Evolutionary conservation across 2,797 vertebrate species (phyloP).

Genomic region (Manis javanica): DNA sequence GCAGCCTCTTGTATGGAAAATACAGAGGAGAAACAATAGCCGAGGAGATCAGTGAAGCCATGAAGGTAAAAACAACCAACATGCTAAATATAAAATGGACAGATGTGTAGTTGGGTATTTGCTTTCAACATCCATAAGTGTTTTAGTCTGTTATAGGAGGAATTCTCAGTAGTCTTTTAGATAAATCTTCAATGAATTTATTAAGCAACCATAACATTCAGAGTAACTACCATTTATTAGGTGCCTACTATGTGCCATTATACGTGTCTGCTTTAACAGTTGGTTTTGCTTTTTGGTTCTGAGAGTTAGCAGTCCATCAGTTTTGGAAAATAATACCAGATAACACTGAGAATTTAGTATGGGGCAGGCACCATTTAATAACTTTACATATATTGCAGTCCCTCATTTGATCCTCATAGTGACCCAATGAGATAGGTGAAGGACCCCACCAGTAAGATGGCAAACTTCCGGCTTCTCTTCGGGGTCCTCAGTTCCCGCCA

Average conservation of each 20-base stretch:
- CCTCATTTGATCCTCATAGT: background rate
- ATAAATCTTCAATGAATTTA: slow-evolving; percentile 4
- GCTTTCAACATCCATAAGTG: background rate
- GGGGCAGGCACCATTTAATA: background rate
- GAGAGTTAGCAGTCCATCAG: background rate
- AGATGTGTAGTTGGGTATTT: background rate
- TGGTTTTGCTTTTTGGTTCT: slow-evolving; percentile 30
- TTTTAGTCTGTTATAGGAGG: background rate
- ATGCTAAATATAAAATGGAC: background rate
- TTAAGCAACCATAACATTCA: background rate
- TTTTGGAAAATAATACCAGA: background rate
- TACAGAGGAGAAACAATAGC: slow-evolving; percentile 85
- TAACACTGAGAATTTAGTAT: background rate
- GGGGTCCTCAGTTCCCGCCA: too few relatives aligned
- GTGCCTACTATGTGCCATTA: background rate
- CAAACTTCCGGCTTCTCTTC: too few relatives aligned
- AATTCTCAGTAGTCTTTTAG: slow-evolving; percentile 14
- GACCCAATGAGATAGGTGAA: background rate
- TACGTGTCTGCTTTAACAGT: background rate
- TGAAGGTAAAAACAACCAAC: slow-evolving; percentile 89
- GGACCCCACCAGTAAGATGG: too few relatives aligned
- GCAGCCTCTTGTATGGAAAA: slow-evolving; percentile 87
- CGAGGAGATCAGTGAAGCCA: slow-evolving; percentile 87
- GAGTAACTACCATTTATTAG: background rate
- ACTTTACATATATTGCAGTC: background rate